Evolutionary conservation across 92 coral and sea anemone genomes (phyloP), one percentile per base, ranked within the genome.

Genomic region (Siderastrea siderea): DNA sequence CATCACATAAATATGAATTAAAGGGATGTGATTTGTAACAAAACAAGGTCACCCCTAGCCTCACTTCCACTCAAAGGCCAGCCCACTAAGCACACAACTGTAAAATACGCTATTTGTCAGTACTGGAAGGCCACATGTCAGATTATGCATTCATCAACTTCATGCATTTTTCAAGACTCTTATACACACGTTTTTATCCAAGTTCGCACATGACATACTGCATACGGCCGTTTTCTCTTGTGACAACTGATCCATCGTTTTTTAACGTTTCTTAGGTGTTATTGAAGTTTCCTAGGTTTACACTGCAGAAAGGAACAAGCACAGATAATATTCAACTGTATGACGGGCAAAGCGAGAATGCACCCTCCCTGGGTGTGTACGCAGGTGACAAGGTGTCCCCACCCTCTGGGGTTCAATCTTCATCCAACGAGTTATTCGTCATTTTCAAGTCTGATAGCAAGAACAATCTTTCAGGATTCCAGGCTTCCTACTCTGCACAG

Each of bases 401-500:
- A 74, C 47, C 73, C 47, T 49, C 73, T 64, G 90, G 78, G 46
- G 83, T 90, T 3, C 63, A 12, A 49, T 90, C 93, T 52, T 77
- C 93, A 8, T 80, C 87, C 60, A 85, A 90, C 88, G 80, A 60
- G 84, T 59, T 90, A 67, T 90, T 85, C 52, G 80, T 80, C 71
- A 84, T 90, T 26, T 90, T 90, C 68, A 75, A 71, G 57, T 68
- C 93, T 47, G 93, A 85, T 49, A 55, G 57, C 48, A 74, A 78
- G 55, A 62, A 46, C 62, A 90, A 74, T 66, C 69, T 71, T 19
- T 45, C 54, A 49, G 93, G 93, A n/a, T 90, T 90, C 54, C 70
- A 67, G 63, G 93, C 90, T 7, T 68, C 77, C 6, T 90, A 90
- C 50, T 26, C 61, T 3, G 82, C 58, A 47, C 82, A 78, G 47